phyloP scores from a whole-genome alignment of 2,888 invertebrate species.

The Agonopterix alstromeriana region DNA sequence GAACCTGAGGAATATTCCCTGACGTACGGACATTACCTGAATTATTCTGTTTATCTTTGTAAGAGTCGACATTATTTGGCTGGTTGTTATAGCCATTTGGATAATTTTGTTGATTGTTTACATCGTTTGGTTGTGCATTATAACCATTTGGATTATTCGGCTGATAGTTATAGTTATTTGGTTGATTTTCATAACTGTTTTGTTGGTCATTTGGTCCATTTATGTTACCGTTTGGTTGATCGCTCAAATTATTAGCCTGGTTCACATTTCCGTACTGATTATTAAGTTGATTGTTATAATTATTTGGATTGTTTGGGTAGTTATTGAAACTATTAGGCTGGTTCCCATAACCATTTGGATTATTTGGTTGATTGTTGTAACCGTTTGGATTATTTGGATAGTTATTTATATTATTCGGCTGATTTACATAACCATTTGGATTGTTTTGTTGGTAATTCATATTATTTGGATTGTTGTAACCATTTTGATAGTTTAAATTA shows the following conservation, averaged over 20 bases:
- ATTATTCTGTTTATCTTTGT: background rate
- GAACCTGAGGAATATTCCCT: no score
- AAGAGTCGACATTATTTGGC: background rate
- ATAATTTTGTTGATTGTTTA: conserved; percentile 1
- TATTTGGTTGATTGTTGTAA: background rate
- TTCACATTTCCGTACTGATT: background rate
- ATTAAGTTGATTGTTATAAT: conserved; percentile 2
- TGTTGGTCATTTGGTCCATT: no score
- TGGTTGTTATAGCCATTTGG: background rate
- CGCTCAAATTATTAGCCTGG: background rate
- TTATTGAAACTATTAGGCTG: conserved; percentile 1
- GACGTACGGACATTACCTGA: background rate
- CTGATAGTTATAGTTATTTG: no score
- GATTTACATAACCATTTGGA: background rate
- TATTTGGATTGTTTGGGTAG: conserved; percentile 2
- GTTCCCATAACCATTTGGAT: background rate
- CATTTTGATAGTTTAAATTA: background rate
- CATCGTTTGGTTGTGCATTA: background rate
- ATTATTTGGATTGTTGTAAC: conserved; percentile 1
- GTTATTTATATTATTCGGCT: no score
- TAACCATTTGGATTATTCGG: no score
- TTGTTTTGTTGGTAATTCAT: background rate
- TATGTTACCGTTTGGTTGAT: no score
- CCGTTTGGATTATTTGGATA: no score
- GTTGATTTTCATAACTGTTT: no score